Conservation (phyloP, 2,888 invertebrate species). For the Ecliptopera silaceata region DNA sequence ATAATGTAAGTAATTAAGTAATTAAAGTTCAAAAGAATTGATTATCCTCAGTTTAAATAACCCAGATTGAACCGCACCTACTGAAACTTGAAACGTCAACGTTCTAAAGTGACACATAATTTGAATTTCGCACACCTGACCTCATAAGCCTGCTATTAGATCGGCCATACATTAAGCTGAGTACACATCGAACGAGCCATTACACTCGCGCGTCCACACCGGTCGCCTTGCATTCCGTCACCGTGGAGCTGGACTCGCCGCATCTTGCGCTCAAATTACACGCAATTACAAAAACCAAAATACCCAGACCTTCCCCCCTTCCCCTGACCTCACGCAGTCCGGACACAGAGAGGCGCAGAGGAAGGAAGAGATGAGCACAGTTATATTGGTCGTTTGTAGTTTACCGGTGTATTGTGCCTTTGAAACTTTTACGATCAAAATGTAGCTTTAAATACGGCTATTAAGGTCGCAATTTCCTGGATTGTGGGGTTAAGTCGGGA, state of each 20-base stretch:
- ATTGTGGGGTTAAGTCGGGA: slow-evolving; percentile 50
- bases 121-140: slow-evolving; percentile 24
- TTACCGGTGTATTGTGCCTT: slow-evolving; percentile 65
- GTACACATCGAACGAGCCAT: slow-evolving; percentile 27
- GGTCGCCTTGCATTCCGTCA: slow-evolving; percentile 36
- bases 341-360: slow-evolving; percentile 33
- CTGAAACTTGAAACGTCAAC: slow-evolving; percentile 1
- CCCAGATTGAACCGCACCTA: not conserved
- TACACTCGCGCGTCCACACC: slow-evolving; percentile 18
- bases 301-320: slow-evolving; percentile 34
- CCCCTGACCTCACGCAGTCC: slow-evolving; percentile 21
- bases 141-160: slow-evolving; percentile 31
- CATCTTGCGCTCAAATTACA: slow-evolving; percentile 67
- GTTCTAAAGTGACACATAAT: slow-evolving; percentile 13
- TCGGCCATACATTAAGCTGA: slow-evolving; percentile 29
- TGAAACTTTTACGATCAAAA: slow-evolving; percentile 46
- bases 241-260: slow-evolving; percentile 51
- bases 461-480: slow-evolving; percentile 58
- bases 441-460: slow-evolving; percentile 47
- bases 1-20: too few relatives aligned
- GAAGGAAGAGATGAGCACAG: slow-evolving; percentile 44
- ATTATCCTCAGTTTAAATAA: too few relatives aligned
- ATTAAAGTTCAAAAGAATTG: too few relatives aligned
- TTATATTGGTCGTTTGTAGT: slow-evolving; percentile 54
- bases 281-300: slow-evolving; percentile 43